Base-by-base conservation (phyloP, 2,797 vertebrate species). In the Lemur catta region DNA sequence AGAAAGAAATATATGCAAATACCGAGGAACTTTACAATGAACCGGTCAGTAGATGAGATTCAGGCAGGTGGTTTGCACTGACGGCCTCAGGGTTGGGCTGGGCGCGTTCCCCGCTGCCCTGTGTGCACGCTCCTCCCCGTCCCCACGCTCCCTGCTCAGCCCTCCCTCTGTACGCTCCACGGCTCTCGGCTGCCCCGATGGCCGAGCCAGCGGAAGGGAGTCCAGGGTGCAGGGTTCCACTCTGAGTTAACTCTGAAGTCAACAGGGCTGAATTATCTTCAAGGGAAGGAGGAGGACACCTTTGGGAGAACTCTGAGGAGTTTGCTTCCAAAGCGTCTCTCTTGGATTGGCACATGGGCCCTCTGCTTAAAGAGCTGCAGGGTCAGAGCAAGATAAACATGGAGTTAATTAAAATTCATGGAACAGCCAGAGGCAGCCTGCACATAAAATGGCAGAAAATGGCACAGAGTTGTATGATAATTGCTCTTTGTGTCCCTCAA, bases 141-240 rank as follows among this genome's bases (percentile, higher is more conserved):
- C 8, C 0, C 14, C 18, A 0, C 7, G 24, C 1, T 4, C 26
- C 10, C 2, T 46, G 28, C 67, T n/a, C 52, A 6, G 7, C 14
- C 20, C 52, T 14, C 17, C 0, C 20, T n/a, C 0, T 11, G 2
- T 1, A 1, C 0, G 28, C 52, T 30, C 43, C 1, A 0, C 22
- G 5, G 4, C 24, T 26, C 20, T 3, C 1, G n/a, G 10, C 38
- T 41, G 7, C 35, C 20, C 1, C 0, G 26, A 2, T 0, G 8
- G 15, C 26, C 2, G n/a, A 41, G 4, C 55, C 48, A 3, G 30
- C 4, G 20, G 20, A 14, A 59, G n/a, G 71, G 30, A 33, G 18
- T 74, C 59, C 24, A 20, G 67, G 72, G 7, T 17, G 17, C n/a
- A n/a, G 61, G 3, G 26, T 14, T 26, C 28, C 2, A 3, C 50